Conservation (phyloP, 1,140 invertebrate genomes). For the Caenorhabditis brenneri region DNA sequence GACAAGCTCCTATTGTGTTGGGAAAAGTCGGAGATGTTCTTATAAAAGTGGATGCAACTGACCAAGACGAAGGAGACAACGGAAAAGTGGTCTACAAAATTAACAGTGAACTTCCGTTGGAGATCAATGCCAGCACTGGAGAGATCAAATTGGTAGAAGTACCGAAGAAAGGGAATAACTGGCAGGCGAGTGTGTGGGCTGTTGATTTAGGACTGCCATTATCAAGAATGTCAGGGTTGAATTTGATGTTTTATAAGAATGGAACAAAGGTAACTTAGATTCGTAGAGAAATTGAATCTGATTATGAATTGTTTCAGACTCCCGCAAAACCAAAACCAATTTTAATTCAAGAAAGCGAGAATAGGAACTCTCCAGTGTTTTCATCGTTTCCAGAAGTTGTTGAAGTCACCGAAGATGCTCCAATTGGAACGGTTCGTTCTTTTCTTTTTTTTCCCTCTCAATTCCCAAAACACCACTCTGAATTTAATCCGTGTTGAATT, state of each 20-base stretch:
- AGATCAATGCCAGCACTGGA: constrained; percentile 50
- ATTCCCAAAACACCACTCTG: too few species aligned
- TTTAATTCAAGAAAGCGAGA: constrained; percentile 37
- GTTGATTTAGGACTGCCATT: constrained; percentile 47
- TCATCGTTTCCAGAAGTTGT: constrained; percentile 27
- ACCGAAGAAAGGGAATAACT: constrained; percentile 11
- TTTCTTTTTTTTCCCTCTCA: constrained; percentile 7
- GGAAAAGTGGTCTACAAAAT: constrained; percentile 72
- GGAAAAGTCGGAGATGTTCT: constrained; percentile 5
- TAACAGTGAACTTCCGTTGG: constrained; percentile 36
- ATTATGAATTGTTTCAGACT: neutral
- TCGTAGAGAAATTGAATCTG: neutral
- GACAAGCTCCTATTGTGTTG: constrained; percentile 30
- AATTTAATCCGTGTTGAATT: neutral
- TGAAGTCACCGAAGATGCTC: constrained; percentile 55
- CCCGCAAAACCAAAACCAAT: constrained; percentile 39
- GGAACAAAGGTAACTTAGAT: constrained; percentile 47
- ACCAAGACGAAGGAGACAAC: constrained; percentile 81
- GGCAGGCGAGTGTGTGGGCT: constrained; percentile 40
- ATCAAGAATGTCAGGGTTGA: constrained; percentile 36
- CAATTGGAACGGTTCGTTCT: constrained; percentile 57
- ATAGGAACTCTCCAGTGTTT: constrained; percentile 54
- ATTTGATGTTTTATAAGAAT: constrained; percentile 51
- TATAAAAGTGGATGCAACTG: constrained; percentile 77
- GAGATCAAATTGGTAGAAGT: constrained; percentile 30